Conservation (phyloP, 2,888 invertebrate genomes). For the Nasonovia ribisnigri region DNA sequence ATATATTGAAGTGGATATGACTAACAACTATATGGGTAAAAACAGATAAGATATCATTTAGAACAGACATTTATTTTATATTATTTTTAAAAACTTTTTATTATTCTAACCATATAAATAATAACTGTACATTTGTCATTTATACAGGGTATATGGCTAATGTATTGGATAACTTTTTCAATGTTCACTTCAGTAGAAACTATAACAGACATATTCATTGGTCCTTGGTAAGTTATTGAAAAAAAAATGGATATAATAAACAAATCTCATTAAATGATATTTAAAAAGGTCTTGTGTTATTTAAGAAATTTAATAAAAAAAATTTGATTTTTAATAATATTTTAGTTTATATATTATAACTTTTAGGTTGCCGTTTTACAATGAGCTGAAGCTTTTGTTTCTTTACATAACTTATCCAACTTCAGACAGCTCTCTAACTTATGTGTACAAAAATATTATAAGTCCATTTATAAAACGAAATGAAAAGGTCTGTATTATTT, state of each 20-base stretch:
- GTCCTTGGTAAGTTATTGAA: constrained; percentile 52
- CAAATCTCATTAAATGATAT: neutral
- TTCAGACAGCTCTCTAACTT: constrained; percentile 54
- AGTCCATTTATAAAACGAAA: constrained; percentile 51
- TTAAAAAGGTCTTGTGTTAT: neutral
- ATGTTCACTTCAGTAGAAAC: constrained; percentile 58
- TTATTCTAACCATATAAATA: neutral
- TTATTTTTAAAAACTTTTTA: neutral
- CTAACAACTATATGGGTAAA: too few species aligned
- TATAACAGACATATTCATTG: constrained; percentile 55
- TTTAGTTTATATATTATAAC: neutral
- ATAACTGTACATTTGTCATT: constrained; percentile 10
- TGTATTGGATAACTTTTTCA: constrained; percentile 62
- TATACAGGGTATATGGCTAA: constrained; percentile 55
- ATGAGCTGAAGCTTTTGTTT: constrained; percentile 57
- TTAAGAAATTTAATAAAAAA: neutral
- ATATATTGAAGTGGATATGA: too few species aligned
- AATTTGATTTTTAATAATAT: neutral
- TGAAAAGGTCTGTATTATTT: constrained; percentile 43
- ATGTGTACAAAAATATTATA: constrained; percentile 58
- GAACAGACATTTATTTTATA: too few species aligned
- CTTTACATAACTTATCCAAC: constrained; percentile 61
- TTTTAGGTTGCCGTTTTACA: constrained; percentile 60
- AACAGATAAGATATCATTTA: too few species aligned
- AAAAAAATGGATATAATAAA: neutral